Percentiles rank a stretch among this genome's conserved stretches.
These are phyloP conservation scores for Gyps fulvus DNA, from an alignment of 2,113 vertebrate genomes.

Conservation along the genomic window DNA sequence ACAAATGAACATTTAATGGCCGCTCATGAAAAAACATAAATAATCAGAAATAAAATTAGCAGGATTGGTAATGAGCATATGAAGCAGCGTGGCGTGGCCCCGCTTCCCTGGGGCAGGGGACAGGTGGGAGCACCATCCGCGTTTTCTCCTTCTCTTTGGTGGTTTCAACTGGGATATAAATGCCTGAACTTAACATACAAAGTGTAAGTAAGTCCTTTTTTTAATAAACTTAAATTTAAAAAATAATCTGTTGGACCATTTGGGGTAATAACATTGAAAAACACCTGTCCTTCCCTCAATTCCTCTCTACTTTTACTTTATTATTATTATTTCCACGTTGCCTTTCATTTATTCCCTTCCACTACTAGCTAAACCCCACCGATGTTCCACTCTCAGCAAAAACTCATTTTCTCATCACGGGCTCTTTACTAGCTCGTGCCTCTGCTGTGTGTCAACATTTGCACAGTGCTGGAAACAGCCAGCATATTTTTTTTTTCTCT, in stretches of 20 bases:
- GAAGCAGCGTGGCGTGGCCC: neutral
- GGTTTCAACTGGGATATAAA: neutral
- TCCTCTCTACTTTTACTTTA: neutral
- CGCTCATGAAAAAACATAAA: constrained; percentile 56
- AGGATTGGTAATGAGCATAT: constrained; percentile 25
- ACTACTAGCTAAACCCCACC: neutral
- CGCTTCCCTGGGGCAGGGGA: neutral
- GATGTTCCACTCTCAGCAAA: neutral
- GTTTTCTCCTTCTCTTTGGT: neutral
- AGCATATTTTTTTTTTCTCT: neutral
- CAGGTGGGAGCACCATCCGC: neutral
- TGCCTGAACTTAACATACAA: neutral
- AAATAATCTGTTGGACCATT: neutral
- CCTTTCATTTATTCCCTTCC: neutral
- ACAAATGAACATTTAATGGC: constrained; percentile 73
- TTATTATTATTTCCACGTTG: neutral
- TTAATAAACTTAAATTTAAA: neutral
- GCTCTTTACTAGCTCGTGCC: neutral
- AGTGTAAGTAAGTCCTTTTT: neutral
- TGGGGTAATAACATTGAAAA: neutral
- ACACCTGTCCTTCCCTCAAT: neutral
- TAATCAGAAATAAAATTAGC: constrained; percentile 63
- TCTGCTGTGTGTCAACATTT: neutral
- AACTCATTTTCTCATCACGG: neutral
- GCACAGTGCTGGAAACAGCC: neutral